Base-by-base conservation (phyloP, 1,140 invertebrate species). In the Hetaerina americana region DNA sequence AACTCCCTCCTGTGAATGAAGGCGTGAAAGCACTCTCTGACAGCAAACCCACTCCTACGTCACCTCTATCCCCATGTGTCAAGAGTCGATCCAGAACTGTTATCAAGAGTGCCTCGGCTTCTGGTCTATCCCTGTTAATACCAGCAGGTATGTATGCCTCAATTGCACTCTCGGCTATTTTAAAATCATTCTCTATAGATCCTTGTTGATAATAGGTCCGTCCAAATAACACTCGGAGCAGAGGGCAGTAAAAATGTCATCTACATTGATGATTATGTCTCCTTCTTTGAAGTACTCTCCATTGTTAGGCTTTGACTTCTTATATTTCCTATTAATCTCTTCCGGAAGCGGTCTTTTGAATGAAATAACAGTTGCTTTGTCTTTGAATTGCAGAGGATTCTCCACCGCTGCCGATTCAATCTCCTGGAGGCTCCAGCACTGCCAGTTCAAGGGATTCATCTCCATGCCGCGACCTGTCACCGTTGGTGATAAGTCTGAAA, bases 401-500 rank as follows among this genome's bases (percentile, higher is more conserved):
- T 66, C 79, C 82, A 5, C 75, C 83, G 22, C 87, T 87, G 75
- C 81, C 84, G 18, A 84, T 89, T 70, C 85, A 87, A 75, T 91
- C 89, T 27, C 89, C 90, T 27, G 94, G 93, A 22, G 93, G 93
- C 5, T 97, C 95, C 0, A 97, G 94, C 75, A 96, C 95, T 1
- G 93, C 93, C 70, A 96, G 94, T 74, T 97, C 94, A 8, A 83
- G 96, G n/a, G 96, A 98, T 80, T 94, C 93, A 0, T 98, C 95
- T 0, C 96, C 96, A 0, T 95, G 93, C 78, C 87, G 93, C 2
- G 96, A 98, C 78, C 84, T 95, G 15, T 94, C 93, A 29, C 94
- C 95, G 22, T 84, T 96, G 0, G 91, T 95, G 66, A 91, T 90
- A 12, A 91, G 86, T 79, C 82, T 95, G 0, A 94, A 94, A 78